Conservation (phyloP, 1,140 invertebrate genomes). For the Drosophila kurseongensis region DNA sequence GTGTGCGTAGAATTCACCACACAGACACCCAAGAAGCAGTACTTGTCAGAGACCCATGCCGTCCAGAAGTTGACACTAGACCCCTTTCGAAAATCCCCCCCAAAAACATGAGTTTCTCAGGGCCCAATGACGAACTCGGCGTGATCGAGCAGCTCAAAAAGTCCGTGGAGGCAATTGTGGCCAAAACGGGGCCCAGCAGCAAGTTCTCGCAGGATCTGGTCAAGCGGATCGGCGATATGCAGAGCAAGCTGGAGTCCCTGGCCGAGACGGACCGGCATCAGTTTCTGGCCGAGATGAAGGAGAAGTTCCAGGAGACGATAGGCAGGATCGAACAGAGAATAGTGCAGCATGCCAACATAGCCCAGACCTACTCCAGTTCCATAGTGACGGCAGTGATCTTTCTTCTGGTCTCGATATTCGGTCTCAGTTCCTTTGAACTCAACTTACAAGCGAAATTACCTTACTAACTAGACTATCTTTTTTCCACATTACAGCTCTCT, state of each 20-base stretch:
- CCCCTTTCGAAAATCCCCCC: not conserved
- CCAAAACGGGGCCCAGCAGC: conserved; percentile 67
- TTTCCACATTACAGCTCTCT: conserved; percentile 89
- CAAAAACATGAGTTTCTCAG: conserved; percentile 28
- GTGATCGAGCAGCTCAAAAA: conserved; percentile 67
- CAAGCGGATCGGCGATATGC: conserved; percentile 57
- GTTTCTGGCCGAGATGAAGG: conserved; percentile 73
- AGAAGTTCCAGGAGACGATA: conserved; percentile 65
- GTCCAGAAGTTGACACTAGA: conserved; percentile 33
- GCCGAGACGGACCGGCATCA: conserved; percentile 54
- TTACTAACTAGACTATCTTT: conserved; percentile 15
- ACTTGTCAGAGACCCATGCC: conserved; percentile 39
- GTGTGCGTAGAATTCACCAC: conserved; percentile 52
- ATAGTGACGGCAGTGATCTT: conserved; percentile 71
- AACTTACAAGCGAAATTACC: not conserved
- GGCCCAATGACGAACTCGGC: conserved; percentile 23
- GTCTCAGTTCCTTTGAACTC: conserved; percentile 46
- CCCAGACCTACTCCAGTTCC: conserved; percentile 68
- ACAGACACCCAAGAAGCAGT: conserved; percentile 32
- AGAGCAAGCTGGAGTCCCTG: conserved; percentile 62
- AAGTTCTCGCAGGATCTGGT: conserved; percentile 69
- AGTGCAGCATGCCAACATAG: conserved; percentile 64
- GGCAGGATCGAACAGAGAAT: conserved; percentile 61
- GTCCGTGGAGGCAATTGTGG: conserved; percentile 68
- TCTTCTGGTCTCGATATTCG: conserved; percentile 70